These are phyloP conservation scores for Nibea albiflora DNA, from an alignment of 2,113 vertebrate species.

Conservation along the genomic window DNA sequence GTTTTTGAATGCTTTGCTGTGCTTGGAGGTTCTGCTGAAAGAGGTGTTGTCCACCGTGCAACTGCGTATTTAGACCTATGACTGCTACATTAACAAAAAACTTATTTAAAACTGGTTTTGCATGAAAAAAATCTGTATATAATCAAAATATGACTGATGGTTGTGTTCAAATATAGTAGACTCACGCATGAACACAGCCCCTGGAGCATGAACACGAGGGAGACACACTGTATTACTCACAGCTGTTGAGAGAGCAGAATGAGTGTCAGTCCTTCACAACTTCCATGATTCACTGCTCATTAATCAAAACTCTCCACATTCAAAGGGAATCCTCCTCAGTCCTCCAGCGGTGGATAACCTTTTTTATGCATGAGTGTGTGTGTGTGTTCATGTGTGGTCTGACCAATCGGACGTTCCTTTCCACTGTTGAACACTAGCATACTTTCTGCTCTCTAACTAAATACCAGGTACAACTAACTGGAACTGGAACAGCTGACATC, in stretches of 20 bases:
- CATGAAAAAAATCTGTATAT: neutral
- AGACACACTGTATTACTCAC: neutral
- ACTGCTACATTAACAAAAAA: neutral
- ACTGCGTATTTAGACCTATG: no score
- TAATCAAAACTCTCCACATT: constrained; percentile 4
- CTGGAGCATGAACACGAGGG: neutral
- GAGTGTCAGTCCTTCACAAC: constrained; percentile 12
- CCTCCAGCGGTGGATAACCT: neutral
- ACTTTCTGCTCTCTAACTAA: neutral
- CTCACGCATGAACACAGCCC: neutral
- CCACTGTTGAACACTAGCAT: neutral
- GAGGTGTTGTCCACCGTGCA: no score
- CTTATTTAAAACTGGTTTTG: neutral
- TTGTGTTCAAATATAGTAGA: neutral
- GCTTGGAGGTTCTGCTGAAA: no score
- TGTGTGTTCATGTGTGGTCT: neutral
- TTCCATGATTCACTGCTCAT: constrained; percentile 20
- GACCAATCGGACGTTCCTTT: neutral
- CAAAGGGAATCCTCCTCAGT: constrained; percentile 20
- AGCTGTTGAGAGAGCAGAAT: neutral
- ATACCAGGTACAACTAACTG: neutral
- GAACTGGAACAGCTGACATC: neutral
- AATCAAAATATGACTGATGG: neutral
- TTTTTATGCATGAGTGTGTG: neutral
- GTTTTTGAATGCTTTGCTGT: neutral